Conservation (phyloP, 1,140 invertebrate genomes). For the Hypothenemus hampei region DNA sequence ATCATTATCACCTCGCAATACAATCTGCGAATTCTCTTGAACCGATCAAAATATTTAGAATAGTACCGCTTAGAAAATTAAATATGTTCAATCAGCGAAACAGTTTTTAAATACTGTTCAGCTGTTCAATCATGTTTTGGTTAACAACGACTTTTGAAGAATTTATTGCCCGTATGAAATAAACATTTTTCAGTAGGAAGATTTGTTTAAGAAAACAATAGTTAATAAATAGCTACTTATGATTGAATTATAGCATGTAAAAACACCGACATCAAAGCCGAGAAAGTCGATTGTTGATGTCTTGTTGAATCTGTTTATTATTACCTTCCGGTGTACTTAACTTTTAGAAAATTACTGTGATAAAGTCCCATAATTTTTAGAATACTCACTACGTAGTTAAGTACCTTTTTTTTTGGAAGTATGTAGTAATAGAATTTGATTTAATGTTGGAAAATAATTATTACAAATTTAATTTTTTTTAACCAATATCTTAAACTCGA, state of each 20-base stretch:
- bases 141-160: constrained; percentile 21
- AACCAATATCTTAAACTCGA: too few species aligned
- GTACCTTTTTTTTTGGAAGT: too few species aligned
- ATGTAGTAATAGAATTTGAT: too few species aligned
- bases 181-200: constrained; percentile 23
- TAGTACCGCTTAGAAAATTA: constrained; percentile 14
- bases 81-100: constrained; percentile 20
- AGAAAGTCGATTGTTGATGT: neutral
- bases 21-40: constrained; percentile 14
- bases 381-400: too few species aligned
- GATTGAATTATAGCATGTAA: constrained; percentile 24
- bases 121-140: constrained; percentile 26
- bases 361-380: too few species aligned
- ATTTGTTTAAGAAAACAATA: constrained; percentile 22
- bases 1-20: too few species aligned
- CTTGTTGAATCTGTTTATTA: constrained; percentile 1
- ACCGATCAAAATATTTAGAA: constrained; percentile 22
- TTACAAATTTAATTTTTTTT: too few species aligned
- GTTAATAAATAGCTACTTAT: constrained; percentile 26
- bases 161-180: constrained; percentile 24
- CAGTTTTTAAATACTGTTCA: constrained; percentile 21
- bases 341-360: too few species aligned
- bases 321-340: constrained; percentile 8
- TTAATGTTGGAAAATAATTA: too few species aligned
- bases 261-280: constrained; percentile 3